A percentile compares a stretch with the other conserved stretches of the same genome.
Conservation (phyloP, 2,113 vertebrate genomes). For the Sterrhoptilus dennistouni region DNA sequence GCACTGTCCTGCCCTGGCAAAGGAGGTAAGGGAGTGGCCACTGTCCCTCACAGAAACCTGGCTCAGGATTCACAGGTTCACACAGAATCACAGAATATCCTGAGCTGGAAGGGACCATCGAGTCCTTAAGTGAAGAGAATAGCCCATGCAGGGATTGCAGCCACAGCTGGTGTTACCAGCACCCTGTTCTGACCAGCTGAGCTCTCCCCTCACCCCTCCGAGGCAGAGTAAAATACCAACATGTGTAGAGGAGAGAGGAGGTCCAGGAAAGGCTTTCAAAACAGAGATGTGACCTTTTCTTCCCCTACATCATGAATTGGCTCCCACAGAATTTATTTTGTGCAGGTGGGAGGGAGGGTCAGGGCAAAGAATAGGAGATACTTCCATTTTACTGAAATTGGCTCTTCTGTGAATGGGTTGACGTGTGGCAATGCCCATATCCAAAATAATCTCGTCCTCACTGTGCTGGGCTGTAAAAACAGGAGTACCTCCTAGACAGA, state of each 20-base stretch:
- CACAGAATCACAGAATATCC: not conserved
- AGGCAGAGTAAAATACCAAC: not conserved
- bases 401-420: not conserved
- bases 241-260: not conserved
- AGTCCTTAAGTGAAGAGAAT: not conserved
- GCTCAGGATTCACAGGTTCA: not conserved
- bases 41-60: not conserved
- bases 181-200: not conserved
- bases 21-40: not conserved
- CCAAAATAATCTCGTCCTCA: not conserved
- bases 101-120: not conserved
- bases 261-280: not conserved
- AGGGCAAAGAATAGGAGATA: not conserved
- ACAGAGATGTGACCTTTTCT: not conserved
- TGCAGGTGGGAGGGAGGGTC: not conserved
- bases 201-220: not conserved
- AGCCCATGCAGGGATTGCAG: too few species aligned
- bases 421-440: not conserved
- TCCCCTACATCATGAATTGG: not conserved
- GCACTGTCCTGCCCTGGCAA: not conserved
- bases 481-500: not conserved
- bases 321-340: not conserved
- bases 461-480: not conserved
- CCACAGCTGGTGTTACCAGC: not conserved
- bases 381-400: not conserved